Evolutionary conservation across 2,797 vertebrate genomes (phyloP), one percentile per base, ranked within the genome.

Genomic region (Myotis vivesi): DNA sequence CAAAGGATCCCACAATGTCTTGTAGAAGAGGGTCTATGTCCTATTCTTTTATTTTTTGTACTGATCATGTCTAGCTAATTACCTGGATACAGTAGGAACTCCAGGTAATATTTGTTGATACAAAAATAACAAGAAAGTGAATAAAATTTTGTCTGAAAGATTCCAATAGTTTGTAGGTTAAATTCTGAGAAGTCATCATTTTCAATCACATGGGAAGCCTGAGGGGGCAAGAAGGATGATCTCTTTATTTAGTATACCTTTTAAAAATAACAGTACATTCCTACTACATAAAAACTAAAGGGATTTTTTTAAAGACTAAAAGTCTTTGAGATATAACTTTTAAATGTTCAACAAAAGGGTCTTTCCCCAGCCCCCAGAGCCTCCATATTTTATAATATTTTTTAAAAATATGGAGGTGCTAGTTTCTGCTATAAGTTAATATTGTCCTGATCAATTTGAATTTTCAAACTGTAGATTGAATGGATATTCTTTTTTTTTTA

Each of bases 201-300:
- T 94, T 89, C 11, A 94, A 68, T 75, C 22, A 81, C 41, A 6
- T 72, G 64, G 33, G 20, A 94, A 73, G 8, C 16, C 36, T 44
- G 33, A 92, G 15, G 5, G 22, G 17, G 11, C 44, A 79, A 77
- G 38, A 79, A 71, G 12, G 22, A 80, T 79, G 44, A 38, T 51
- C 4, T 85, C 25, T 91, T 76, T 68, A 92, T 69, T 94, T 73
- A 79, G 33, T 22, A 89, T 6, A 80, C 6, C 1, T 69, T 62
- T 95, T 44, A 81, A 91, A 92, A 96, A 68, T 87, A 30, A 8
- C 25, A 81, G n/a, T 38, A n/a, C 69, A 75, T 41, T 92, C 12
- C 23, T 20, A 25, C 49, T 59, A n/a, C 9, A 75, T 23, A 49
- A 66, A 80, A 89, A 88, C 13, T 89, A 23, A 23, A 89, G 28